Evolutionary conservation across 2,113 vertebrate species (phyloP).

Genomic region (Ceuthmochares aereus): DNA sequence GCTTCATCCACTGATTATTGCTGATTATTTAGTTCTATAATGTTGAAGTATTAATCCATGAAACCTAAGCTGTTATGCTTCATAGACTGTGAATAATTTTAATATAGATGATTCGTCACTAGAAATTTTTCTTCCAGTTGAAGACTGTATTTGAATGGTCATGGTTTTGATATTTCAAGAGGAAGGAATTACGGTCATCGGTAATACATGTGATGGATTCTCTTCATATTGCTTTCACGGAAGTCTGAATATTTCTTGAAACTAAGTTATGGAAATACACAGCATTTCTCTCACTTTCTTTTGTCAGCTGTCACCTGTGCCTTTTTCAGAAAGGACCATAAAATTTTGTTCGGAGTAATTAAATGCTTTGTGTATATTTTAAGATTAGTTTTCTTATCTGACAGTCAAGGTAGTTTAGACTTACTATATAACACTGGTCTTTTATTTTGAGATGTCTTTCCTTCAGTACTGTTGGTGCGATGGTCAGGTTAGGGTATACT

Average conservation of each 20-base stretch:
- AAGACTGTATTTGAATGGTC: neutral
- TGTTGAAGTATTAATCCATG: neutral
- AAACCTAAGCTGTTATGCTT: conserved; percentile 1
- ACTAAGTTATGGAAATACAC: neutral
- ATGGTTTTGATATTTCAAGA: neutral
- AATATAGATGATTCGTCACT: neutral
- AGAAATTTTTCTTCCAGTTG: neutral
- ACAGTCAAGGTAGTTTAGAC: neutral
- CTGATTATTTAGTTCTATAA: neutral
- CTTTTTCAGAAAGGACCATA: neutral
- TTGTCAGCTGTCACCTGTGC: neutral
- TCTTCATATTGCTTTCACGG: neutral
- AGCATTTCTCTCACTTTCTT: neutral
- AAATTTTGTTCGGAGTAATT: neutral
- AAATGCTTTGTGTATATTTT: neutral
- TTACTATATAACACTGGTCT: neutral
- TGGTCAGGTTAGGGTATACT: neutral
- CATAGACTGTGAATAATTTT: neutral
- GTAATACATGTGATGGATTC: neutral
- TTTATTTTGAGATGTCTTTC: neutral
- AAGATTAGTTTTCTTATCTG: neutral
- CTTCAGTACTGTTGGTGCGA: neutral
- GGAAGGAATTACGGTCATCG: neutral
- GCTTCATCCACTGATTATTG: neutral
- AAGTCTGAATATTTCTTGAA: neutral